Evolutionary conservation across 2,113 vertebrate species (phyloP).

Genomic region (Nesoenas mayeri): DNA sequence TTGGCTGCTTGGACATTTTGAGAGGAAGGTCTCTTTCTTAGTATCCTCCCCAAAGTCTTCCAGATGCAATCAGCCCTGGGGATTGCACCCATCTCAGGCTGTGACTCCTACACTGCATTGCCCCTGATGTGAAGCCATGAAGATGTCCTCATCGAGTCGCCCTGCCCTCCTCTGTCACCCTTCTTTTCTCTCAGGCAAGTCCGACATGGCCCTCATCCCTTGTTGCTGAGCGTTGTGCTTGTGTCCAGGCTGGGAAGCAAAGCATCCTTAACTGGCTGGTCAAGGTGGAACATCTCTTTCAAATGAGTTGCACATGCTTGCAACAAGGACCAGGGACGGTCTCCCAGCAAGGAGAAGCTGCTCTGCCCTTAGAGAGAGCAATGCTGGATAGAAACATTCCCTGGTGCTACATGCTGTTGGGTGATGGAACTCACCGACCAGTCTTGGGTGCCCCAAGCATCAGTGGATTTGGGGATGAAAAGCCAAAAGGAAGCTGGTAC

Average conservation of each 20-base stretch:
- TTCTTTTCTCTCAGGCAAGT: not conserved
- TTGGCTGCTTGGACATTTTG: not conserved
- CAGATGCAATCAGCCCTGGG: not conserved
- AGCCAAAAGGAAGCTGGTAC: not conserved
- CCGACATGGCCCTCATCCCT: not conserved
- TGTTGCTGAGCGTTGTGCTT: not conserved
- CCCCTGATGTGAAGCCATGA: accelerated
- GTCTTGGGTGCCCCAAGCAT: not conserved
- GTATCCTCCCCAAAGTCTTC: not conserved
- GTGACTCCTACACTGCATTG: not conserved
- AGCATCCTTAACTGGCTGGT: not conserved
- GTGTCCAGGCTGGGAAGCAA: not conserved
- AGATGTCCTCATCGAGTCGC: accelerated
- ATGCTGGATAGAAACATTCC: not conserved
- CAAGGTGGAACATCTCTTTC: not conserved
- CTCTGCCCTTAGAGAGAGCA: not conserved
- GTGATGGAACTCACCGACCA: not conserved
- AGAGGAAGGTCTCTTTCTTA: not conserved
- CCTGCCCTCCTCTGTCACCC: not conserved
- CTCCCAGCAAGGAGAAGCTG: not conserved
- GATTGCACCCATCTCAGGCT: not conserved
- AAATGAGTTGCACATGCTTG: not conserved
- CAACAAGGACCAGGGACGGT: not conserved
- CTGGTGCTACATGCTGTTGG: accelerated
- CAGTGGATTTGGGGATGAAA: not conserved